Base-by-base conservation (phyloP, 1,140 invertebrate genomes). In the Drosophila lacteicornis region DNA sequence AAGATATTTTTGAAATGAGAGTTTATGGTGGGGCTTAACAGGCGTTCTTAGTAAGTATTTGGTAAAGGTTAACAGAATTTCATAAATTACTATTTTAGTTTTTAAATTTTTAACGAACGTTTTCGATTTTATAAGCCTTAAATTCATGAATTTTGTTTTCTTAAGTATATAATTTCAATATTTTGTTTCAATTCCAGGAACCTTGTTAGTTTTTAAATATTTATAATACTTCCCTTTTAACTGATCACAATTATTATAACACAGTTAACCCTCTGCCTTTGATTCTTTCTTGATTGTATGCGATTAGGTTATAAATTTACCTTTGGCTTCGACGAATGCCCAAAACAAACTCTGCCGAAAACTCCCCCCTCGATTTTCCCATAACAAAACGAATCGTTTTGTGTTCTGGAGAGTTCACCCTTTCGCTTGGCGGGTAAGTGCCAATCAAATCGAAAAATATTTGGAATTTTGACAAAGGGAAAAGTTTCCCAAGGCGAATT, bases 401-500 rank as follows among this genome's bases (percentile, higher is more conserved):
- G 43, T 62, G 38, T 50, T 42, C 22, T 53, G 60, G 79, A 56
- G 75, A 80, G 69, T 66, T 51, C 80, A 63, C 53, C 73, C 47
- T 77, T 56, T 68, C 53, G 30, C 61, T 33, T 33, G 61, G 17
- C 60, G 40, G 47, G 66, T 80, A 87, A 87, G 83, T 87, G 83
- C 83, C 83, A 87, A 87, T 87, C 83, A 87, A 87, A 73, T 73
- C 70, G 68, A 73, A 73, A 73, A 88, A 70, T 63, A 61, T 59
- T 77, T 76, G 47, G 50, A 63, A 87, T 79, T 87, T 78, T 84
- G 84, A 87, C 78, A 88, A 87, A 80, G 68, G 80, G 53, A 88
- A 88, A 78, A 78, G 74, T 88, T 88, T 88, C 85, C 84, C 84
- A 88, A 88, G 78, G 85, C 85, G 66, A 88, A 88, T 88, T 81